Percentiles rank a stretch among this genome's conserved stretches.
These are phyloP conservation scores for Muscicapa striata DNA, from an alignment of 2,797 vertebrate species.

Conservation along the genomic window DNA sequence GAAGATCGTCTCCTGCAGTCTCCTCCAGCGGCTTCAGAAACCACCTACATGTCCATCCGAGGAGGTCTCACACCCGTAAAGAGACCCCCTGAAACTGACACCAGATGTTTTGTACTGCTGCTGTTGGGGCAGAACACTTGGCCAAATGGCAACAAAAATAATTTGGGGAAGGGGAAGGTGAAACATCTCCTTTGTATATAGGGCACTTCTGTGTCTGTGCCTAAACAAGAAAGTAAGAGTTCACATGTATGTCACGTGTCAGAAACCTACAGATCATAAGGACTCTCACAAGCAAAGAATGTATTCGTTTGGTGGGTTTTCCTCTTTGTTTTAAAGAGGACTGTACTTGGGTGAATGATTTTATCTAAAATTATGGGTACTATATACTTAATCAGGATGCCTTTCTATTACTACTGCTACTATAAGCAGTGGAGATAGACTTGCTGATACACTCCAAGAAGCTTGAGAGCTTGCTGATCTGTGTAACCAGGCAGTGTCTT, in stretches of 20 bases:
- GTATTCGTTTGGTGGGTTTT: background rate
- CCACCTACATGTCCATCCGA: too few relatives aligned
- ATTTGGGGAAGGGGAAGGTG: background rate
- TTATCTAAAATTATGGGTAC: background rate
- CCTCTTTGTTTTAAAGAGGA: background rate
- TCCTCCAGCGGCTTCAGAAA: too few relatives aligned
- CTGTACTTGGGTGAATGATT: background rate
- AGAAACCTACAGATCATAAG: background rate
- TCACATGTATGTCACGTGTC: fast-evolving
- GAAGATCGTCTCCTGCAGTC: too few relatives aligned
- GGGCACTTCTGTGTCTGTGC: background rate
- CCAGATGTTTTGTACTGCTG: background rate
- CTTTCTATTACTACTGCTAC: background rate
- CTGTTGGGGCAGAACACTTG: background rate
- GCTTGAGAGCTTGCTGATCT: background rate
- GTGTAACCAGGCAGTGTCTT: background rate
- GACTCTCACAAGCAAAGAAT: background rate
- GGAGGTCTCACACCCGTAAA: too few relatives aligned
- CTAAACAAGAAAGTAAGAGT: background rate
- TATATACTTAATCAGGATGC: background rate
- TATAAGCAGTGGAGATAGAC: background rate
- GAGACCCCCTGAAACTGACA: too few relatives aligned
- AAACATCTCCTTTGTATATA: background rate
- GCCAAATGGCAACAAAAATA: background rate
- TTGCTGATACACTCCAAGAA: background rate